Base-by-base conservation (phyloP, 30 jellyfish, hydroid and myxozoan genomes). In the Haliclystus octoradiatus region DNA sequence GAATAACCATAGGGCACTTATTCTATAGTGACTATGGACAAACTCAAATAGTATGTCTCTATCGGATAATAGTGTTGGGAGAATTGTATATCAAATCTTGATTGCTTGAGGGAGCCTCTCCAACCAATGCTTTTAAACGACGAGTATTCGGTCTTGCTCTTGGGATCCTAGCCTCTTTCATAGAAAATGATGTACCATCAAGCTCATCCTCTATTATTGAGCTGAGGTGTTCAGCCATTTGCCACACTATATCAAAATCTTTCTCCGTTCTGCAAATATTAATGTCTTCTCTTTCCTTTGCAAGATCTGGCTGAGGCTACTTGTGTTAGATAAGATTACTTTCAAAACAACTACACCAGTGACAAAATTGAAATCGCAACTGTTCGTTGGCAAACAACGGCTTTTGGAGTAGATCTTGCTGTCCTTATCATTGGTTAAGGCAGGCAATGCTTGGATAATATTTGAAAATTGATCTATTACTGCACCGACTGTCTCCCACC, bases 101-200 rank as follows among this genome's bases (percentile, higher is more conserved):
- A 33, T 49, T 62, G 23, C 50, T 14, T 60, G 33, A 60, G 2
- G 84, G 77, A 53, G 57, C 40, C 26, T 73, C 77, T 73, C 84
- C 84, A 28, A 63, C 63, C 84, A 73, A 62, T 25, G 77, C 76
- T 34, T 62, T 76, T 1, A 9, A 26, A 22, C 71, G 28, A 13
- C 64, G 63, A 27, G 77, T 24, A 47, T 70, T 70, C 49, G 35
- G 76, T 47, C 50, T 63, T 0, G 46, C 50, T 33, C 71, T 62
- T 34, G 78, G 85, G 68, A 74, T 0, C 62, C 67, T 33, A 62
- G 85, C 77, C 28, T 74, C 85, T 74, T 63, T 74, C 50, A 74
- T 62, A 0, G 9, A 60, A 47, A 63, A 3, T 0, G 40, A 28
- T 34, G 85, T 74, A 29, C 64, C 85, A 34, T 63, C 47, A 77